phyloP scores from a whole-genome alignment of 2,888 invertebrate genomes.

The Heliconius sara region DNA sequence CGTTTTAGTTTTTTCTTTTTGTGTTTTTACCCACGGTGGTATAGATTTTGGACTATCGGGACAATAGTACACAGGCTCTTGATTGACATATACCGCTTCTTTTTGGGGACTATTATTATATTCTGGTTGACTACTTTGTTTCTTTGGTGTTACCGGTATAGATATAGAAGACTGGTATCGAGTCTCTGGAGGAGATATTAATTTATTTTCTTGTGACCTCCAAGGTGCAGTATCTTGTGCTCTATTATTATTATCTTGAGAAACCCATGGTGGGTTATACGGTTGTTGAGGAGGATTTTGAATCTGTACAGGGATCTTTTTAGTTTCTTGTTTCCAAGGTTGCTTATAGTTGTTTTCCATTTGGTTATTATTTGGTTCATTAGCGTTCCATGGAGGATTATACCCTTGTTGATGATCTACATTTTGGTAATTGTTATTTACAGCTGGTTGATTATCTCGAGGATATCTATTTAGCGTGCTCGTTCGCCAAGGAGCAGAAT shows the following conservation, averaged over 20 bases:
- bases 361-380: conserved; percentile 65
- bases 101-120: conserved; percentile 66
- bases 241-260: conserved; percentile 66
- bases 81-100: conserved; percentile 76
- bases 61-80: conserved; percentile 77
- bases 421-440: conserved; percentile 61
- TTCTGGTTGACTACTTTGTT: conserved; percentile 65
- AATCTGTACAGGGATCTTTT: conserved; percentile 49
- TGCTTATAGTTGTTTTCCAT: conserved; percentile 62
- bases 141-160: conserved; percentile 75
- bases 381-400: conserved; percentile 70
- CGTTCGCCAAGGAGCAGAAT: conserved; percentile 73
- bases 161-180: conserved; percentile 80
- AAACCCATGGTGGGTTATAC: conserved; percentile 66
- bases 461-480: conserved; percentile 69
- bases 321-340: conserved; percentile 70
- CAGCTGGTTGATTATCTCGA: conserved; percentile 61
- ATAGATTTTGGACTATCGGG: conserved; percentile 78
- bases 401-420: conserved; percentile 64
- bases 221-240: conserved; percentile 62
- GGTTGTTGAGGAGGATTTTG: conserved; percentile 57
- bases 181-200: conserved; percentile 63
- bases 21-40: conserved; percentile 78
- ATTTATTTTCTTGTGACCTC: conserved; percentile 60
- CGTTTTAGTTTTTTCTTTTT: conserved; percentile 80